Evolutionary conservation across 2,888 invertebrate species (phyloP).

Genomic region (Torymus auratus): DNA sequence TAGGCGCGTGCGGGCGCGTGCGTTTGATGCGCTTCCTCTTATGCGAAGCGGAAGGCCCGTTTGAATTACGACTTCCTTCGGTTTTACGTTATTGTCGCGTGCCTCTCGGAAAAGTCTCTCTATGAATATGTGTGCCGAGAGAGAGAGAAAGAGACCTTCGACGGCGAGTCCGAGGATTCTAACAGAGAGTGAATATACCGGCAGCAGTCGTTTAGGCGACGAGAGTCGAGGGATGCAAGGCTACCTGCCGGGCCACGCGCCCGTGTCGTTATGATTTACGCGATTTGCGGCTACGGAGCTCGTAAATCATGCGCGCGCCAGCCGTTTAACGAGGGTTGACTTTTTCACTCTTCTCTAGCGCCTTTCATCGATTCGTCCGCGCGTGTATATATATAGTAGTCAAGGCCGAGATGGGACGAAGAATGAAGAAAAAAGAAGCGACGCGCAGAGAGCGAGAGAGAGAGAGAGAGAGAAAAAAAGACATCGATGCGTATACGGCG

Average conservation of each 20-base stretch:
- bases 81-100: slow-evolving; percentile 63
- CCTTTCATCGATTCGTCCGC: slow-evolving; percentile 23
- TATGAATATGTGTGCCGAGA: no score
- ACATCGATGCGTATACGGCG: background rate
- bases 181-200: no score
- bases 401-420: background rate
- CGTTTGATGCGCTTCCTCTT: no score
- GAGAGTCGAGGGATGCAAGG: background rate
- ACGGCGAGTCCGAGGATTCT: no score
- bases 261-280: slow-evolving; percentile 59
- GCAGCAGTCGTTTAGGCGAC: background rate
- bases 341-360: slow-evolving; percentile 5
- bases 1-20: slow-evolving; percentile 26
- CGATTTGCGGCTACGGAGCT: slow-evolving; percentile 44
- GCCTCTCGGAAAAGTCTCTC: background rate
- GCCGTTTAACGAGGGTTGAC: slow-evolving; percentile 41
- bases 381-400: no score
- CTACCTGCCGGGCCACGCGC: slow-evolving; percentile 57
- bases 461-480: no score
- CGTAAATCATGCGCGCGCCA: slow-evolving; percentile 44
- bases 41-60: slow-evolving; percentile 35
- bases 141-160: no score
- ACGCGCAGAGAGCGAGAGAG: background rate
- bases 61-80: slow-evolving; percentile 74
- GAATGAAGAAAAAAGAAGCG: slow-evolving; percentile 20